Evolutionary conservation across 2,113 vertebrate genomes (phyloP).

Genomic region (Lepisosteus oculatus): DNA sequence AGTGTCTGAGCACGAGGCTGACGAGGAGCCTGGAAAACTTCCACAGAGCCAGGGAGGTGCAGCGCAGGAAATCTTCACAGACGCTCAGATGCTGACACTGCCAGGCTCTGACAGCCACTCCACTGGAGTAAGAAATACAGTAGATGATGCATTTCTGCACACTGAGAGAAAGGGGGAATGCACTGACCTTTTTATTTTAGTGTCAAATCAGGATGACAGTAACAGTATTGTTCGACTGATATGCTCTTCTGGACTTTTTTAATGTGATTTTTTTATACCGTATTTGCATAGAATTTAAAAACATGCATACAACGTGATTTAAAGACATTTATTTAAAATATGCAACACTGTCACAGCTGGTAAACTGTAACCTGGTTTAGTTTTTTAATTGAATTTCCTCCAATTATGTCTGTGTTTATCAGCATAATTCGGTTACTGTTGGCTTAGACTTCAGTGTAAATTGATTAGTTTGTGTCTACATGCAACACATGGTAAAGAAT

Average conservation of each 20-base stretch:
- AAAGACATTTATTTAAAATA: too few relatives aligned
- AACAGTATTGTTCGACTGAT: not conserved
- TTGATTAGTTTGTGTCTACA: too few relatives aligned
- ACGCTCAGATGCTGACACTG: constrained; percentile 36
- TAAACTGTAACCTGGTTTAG: too few relatives aligned
- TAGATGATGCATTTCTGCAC: not conserved
- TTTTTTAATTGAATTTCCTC: too few relatives aligned
- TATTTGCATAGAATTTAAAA: too few relatives aligned
- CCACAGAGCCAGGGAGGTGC: constrained; percentile 21
- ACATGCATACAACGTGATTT: too few relatives aligned
- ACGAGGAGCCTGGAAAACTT: constrained; percentile 10
- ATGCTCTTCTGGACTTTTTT: not conserved
- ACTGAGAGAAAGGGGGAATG: not conserved
- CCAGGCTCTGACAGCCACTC: constrained; percentile 34
- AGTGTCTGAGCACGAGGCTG: not conserved
- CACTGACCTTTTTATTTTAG: not conserved
- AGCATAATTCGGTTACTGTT: too few relatives aligned
- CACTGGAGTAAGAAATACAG: constrained; percentile 46
- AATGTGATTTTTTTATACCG: not conserved
- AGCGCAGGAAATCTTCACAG: constrained; percentile 38
- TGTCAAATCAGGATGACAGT: too few relatives aligned
- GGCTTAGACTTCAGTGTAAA: too few relatives aligned
- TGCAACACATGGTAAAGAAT: too few relatives aligned
- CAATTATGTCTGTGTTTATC: too few relatives aligned
- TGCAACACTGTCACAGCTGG: too few relatives aligned